Base-by-base conservation (phyloP, 2,113 vertebrate genomes). In the Lepus timidus region DNA sequence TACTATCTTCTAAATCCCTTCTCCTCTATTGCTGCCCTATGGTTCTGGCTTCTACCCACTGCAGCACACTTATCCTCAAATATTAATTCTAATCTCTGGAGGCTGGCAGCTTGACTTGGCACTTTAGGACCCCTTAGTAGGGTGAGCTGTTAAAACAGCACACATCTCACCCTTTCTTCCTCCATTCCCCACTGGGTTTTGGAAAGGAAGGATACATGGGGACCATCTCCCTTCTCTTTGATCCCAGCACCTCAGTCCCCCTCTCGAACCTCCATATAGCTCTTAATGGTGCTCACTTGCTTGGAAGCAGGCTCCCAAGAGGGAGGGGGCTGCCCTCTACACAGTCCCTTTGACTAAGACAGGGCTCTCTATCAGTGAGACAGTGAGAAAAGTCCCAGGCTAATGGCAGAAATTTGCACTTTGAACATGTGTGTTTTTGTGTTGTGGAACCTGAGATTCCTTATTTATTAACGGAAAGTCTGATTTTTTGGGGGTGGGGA, bases 351-450 rank as follows among this genome's bases (percentile, higher is more conserved):
- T 88, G 94, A 80, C 98, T 82, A 74, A 82, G 92, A 64, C 23
- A 97, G 97, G 98, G 98, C 97, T 97, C 90, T 98, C 81, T 95
- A 95, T 97, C 93, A 96, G 97, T 98, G 98, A 98, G 97, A 97
- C 83, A 51, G 96, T 97, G 97, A 98, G 98, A 97, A 98, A 98
- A 97, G 98, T 98, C 98, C 98, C 97, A 97, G 98, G 97, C 96
- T 98, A 96, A 98, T 97, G 98, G 97, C 98, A 98, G 98, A 97
- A 98, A 98, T 98, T 98, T 98, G 98, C 98, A 98, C 98, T 98
- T 98, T 98, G 98, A 98, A 98, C 98, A 97, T 98, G 97, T 98
- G 97, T 97, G 96, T 97, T 98, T 98, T 98, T 98, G 98, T 98
- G 98, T 98, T 98, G 98, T 98, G 98, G 98, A 98, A 98, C 98